A percentile compares a stretch with the other conserved stretches of the same genome.
Conservation (phyloP, 2,113 vertebrate genomes). For the Myotis lucifugus region DNA sequence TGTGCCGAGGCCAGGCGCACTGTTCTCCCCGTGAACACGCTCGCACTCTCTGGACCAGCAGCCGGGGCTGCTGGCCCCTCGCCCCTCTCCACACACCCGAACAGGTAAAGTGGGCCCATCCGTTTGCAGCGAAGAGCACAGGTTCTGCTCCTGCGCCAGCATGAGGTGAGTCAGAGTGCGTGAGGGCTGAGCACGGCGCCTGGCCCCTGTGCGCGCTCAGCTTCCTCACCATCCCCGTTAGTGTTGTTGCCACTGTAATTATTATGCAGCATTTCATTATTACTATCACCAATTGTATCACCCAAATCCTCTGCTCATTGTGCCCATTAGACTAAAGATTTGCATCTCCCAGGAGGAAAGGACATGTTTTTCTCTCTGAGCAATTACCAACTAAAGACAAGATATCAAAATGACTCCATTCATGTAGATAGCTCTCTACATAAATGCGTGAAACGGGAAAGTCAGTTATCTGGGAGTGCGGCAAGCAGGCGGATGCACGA, state of each 20-base stretch:
- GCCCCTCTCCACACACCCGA: not conserved
- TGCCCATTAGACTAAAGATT: not conserved
- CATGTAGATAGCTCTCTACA: not conserved
- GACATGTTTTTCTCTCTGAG: constrained; percentile 33
- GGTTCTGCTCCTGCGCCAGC: not conserved
- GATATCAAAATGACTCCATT: constrained; percentile 44
- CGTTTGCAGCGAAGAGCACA: not conserved
- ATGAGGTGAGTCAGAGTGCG: not conserved
- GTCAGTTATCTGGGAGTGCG: constrained; percentile 12
- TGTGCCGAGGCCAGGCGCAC: not conserved
- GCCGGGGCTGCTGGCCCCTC: not conserved
- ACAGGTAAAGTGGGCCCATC: not conserved
- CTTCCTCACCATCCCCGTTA: not conserved
- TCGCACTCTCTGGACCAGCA: not conserved
- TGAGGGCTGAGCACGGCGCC: not conserved
- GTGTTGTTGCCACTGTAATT: not conserved
- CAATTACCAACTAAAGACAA: constrained; percentile 52
- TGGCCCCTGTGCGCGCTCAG: not conserved
- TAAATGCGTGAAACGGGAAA: constrained; percentile 18
- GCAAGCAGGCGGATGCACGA: not conserved
- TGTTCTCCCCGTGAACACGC: not conserved
- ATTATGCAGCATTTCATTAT: constrained; percentile 39
- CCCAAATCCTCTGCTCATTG: not conserved
- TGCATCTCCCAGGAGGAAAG: constrained; percentile 37
- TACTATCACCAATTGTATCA: not conserved